Evolutionary conservation across 2,113 vertebrate species (phyloP).

Genomic region (Ammodytes marinus): DNA sequence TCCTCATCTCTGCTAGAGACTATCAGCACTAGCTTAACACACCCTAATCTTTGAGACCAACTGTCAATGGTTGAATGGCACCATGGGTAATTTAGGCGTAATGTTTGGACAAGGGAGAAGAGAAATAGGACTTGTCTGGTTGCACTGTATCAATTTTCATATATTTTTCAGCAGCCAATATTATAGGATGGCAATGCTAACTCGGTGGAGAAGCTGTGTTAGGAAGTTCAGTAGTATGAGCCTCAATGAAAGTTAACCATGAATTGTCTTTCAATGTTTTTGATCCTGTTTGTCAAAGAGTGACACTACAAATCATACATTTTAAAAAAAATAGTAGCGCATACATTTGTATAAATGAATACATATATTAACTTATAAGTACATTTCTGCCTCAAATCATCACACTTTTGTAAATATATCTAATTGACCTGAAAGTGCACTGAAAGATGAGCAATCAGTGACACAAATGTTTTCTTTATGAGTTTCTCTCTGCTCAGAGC

Average conservation of each 20-base stretch:
- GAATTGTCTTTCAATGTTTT: too few species aligned
- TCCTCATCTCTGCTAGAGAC: too few species aligned
- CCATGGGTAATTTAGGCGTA: background rate
- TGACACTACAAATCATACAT: background rate
- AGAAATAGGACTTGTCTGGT: background rate
- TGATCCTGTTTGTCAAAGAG: background rate
- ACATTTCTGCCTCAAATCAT: background rate
- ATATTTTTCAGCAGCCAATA: background rate
- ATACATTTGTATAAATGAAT: background rate
- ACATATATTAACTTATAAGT: background rate
- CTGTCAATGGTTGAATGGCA: background rate
- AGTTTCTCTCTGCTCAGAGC: slow-evolving; percentile 19
- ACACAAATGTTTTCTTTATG: slow-evolving; percentile 20
- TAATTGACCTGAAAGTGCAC: background rate
- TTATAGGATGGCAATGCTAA: background rate
- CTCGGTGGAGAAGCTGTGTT: background rate
- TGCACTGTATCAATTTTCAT: background rate
- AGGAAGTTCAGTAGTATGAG: background rate
- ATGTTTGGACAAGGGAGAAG: background rate
- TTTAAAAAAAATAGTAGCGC: too few species aligned
- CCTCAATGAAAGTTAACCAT: too few species aligned
- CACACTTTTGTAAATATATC: background rate
- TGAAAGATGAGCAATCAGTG: slow-evolving; percentile 8
- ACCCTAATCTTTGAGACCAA: too few species aligned
- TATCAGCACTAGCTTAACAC: too few species aligned